Base-by-base conservation (phyloP, 2,888 invertebrate species). In the Gastrophysa polygoni region DNA sequence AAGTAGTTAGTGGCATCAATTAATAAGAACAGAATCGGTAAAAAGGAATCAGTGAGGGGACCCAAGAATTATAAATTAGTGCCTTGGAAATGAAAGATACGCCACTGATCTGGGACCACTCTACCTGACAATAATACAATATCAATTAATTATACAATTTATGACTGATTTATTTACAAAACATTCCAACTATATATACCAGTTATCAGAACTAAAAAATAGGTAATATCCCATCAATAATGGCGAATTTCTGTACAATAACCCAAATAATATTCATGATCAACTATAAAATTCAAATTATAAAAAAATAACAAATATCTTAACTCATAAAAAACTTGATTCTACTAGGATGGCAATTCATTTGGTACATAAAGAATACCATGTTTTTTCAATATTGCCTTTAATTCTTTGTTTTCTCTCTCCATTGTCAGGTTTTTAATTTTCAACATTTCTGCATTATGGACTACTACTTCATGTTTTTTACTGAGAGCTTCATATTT, bases 391-490 rank as follows among this genome's bases (percentile, higher is more conserved):
- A 91, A 79, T 67, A 91, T 87, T 59, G 87, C 86, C 69, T 86
- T 83, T 74, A 94, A 85, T 44, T 89, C 84, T 49, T 86, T 82
- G 78, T 95, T 95, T 77, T 94, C 93, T 69, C 89, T 87, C 75
- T 91, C 89, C 47, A 94, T 82, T 70, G 90, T 89, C 7, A 88
- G 82, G 71, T 91, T 85, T 78, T 92, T 89, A 75, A 89, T 88
- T 75, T 90, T 88, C 61, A 92, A 82, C 67, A 88, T 83, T 68
- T 91, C 87, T 61, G 91, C 83, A 80, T 91, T 91, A 75, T 89
- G 83, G 4, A 86, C 83, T 8, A 93, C 82, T 73, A 89, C 88
- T 72, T 92, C 91, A 68, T 90, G 90, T 69, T 93, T 92, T 61
- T 80, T 80, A 21, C 78, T 73, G 73, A 83, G 86, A 29, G 87